These are phyloP conservation scores for Corydoras maculifer DNA, from an alignment of 2,113 vertebrate genomes.

Conservation along the genomic window DNA sequence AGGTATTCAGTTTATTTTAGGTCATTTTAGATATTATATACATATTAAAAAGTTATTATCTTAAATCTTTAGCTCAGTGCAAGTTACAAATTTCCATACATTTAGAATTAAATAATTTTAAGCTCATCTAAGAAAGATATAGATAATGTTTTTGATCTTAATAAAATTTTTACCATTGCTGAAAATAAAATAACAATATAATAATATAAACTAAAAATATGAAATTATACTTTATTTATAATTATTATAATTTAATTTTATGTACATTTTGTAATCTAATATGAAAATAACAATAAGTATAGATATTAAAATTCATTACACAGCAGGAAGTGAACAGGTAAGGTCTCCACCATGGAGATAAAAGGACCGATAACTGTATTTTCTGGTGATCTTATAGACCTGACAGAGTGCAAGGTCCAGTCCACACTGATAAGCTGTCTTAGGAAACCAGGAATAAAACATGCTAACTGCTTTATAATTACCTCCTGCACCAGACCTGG, in stretches of 20 bases:
- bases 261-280: background rate
- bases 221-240: too few species aligned
- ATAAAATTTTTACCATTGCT: too few species aligned
- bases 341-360: constrained; percentile 38
- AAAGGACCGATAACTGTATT: constrained; percentile 27
- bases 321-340: constrained; percentile 35
- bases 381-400: constrained; percentile 4
- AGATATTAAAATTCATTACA: constrained; percentile 19
- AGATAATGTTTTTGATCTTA: too few species aligned
- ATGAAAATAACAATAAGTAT: background rate
- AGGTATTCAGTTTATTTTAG: too few species aligned
- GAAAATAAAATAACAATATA: too few species aligned
- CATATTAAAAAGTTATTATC: too few species aligned
- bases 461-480: constrained; percentile 39
- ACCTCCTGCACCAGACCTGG: constrained; percentile 25
- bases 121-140: too few species aligned
- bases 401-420: constrained; percentile 59
- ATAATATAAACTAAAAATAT: too few species aligned
- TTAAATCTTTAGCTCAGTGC: too few species aligned
- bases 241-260: background rate
- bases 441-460: constrained; percentile 27
- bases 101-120: too few species aligned
- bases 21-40: too few species aligned
- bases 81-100: too few species aligned
- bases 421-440: constrained; percentile 54